Conservation (phyloP, 2,797 vertebrate species). For the Pseudochaenichthys georgianus region DNA sequence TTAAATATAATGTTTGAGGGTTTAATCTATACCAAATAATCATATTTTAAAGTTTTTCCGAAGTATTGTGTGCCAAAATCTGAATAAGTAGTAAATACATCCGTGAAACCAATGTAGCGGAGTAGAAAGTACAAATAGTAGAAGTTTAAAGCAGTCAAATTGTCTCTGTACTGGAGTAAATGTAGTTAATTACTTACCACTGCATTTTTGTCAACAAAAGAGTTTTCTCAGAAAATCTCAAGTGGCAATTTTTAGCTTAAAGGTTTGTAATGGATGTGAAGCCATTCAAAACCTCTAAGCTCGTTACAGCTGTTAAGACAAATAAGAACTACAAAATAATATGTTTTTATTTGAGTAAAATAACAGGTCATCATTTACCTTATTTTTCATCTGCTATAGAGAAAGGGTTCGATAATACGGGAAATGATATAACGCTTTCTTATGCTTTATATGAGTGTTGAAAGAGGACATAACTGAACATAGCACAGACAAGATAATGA, state of each 20-base stretch:
- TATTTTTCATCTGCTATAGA: neutral
- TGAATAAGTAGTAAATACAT: no score
- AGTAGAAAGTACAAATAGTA: no score
- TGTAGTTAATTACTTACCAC: neutral
- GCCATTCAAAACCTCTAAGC: no score
- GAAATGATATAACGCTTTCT: neutral
- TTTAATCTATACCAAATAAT: no score
- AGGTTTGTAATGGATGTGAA: neutral
- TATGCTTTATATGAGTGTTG: neutral
- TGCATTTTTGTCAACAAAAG: neutral
- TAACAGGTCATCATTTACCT: no score
- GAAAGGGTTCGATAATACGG: neutral
- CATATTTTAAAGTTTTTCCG: no score
- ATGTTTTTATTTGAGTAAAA: neutral
- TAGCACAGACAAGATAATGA: neutral
- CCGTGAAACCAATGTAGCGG: no score
- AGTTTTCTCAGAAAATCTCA: neutral
- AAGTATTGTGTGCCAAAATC: no score
- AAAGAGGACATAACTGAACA: neutral
- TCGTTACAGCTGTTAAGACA: neutral
- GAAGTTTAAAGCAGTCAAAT: no score
- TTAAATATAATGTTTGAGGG: no score
- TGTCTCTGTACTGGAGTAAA: no score
- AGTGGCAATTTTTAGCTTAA: neutral
- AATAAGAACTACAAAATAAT: neutral